These are phyloP conservation scores for Philhelius pedissequus DNA, from an alignment of 2,888 invertebrate species.

Conservation along the genomic window DNA sequence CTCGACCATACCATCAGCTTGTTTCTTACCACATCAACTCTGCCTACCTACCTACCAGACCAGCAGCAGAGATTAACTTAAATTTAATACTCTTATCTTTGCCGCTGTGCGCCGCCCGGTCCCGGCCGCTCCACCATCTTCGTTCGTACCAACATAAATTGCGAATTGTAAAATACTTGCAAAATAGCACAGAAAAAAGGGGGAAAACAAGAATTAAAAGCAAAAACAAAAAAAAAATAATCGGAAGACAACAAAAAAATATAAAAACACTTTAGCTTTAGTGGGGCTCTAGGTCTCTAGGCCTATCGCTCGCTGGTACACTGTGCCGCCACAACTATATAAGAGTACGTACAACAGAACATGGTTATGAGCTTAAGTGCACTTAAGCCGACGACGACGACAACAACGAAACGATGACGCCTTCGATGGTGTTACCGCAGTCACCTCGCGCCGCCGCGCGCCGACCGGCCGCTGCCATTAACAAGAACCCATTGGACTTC, in stretches of 20 bases:
- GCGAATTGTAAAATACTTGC: constrained; percentile 32
- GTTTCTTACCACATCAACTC: neutral
- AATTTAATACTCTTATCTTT: constrained; percentile 60
- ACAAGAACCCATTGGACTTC: constrained; percentile 24
- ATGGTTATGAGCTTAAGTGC: constrained; percentile 62
- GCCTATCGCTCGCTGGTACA: constrained; percentile 43
- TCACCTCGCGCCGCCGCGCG: neutral
- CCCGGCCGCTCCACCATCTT: constrained; percentile 12
- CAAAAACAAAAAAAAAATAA: neutral
- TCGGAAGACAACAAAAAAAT: neutral
- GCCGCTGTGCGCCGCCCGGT: too few relatives aligned
- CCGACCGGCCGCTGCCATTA: too few relatives aligned
- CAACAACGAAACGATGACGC: constrained; percentile 30
- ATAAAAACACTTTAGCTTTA: constrained; percentile 38
- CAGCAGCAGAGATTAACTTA: constrained; percentile 47
- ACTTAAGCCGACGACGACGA: constrained; percentile 6
- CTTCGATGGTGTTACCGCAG: constrained; percentile 23
- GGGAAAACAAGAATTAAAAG: constrained; percentile 1
- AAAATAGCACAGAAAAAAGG: constrained; percentile 10
- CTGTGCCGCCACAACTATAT: neutral
- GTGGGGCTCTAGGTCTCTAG: constrained; percentile 67
- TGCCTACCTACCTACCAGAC: neutral
- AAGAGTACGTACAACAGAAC: constrained; percentile 47
- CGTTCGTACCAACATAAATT: neutral
- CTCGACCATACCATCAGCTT: neutral